phyloP scores from a whole-genome alignment of 1,140 invertebrate species.

The Nymphalis io region DNA sequence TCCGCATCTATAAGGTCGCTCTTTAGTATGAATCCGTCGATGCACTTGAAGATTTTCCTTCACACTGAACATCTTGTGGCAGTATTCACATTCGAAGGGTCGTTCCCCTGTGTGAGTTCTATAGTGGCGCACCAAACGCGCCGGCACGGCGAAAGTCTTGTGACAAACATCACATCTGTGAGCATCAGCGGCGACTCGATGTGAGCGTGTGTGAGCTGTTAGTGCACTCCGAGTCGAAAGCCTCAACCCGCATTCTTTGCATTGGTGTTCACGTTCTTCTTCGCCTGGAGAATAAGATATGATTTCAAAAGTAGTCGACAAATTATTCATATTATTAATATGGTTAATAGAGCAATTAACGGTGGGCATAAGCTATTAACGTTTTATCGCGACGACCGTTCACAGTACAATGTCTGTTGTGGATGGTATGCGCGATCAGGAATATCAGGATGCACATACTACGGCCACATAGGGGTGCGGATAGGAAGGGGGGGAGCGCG shows the following conservation, averaged over 20 bases:
- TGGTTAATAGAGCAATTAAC: constrained; percentile 15
- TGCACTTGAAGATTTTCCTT: constrained; percentile 96
- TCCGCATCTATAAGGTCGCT: constrained; percentile 92
- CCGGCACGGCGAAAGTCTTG: constrained; percentile 95
- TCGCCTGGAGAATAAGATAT: constrained; percentile 61
- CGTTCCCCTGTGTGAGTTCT: constrained; percentile 93
- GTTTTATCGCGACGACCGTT: constrained; percentile 54
- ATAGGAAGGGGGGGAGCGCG: constrained; percentile 52
- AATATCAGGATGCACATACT: constrained; percentile 72
- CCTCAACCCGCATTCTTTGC: constrained; percentile 82
- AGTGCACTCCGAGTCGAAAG: constrained; percentile 83
- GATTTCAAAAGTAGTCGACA: constrained; percentile 37
- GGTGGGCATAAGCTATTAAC: constrained; percentile 21
- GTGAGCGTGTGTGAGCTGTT: constrained; percentile 82
- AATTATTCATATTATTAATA: constrained; percentile 25
- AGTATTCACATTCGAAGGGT: constrained; percentile 94
- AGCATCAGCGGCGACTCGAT: constrained; percentile 83
- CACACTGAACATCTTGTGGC: constrained; percentile 94
- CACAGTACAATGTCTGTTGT: constrained; percentile 65
- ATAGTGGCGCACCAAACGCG: constrained; percentile 94
- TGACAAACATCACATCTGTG: constrained; percentile 95
- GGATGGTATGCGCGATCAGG: constrained; percentile 68
- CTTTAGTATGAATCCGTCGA: constrained; percentile 94
- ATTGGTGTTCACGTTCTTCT: constrained; percentile 70
- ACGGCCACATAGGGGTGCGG: constrained; percentile 49